Conservation (phyloP, 1,140 invertebrate genomes). For the Drosophila eugracilis region DNA sequence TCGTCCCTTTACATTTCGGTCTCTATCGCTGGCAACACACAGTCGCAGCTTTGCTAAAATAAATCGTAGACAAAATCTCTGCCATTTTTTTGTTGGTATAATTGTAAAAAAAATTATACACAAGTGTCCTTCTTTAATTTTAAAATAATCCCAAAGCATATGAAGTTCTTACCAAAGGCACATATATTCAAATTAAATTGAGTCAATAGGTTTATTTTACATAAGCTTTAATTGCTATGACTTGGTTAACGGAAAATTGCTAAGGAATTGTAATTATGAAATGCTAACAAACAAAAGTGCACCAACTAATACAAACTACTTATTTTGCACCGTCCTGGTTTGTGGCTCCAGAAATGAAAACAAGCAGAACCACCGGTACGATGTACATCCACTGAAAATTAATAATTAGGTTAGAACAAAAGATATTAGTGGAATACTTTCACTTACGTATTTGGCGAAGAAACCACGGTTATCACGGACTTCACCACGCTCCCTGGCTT, state of each 20-base stretch:
- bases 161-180: no score
- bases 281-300: conserved; percentile 13
- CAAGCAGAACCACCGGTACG: conserved; percentile 93
- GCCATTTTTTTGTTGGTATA: no score
- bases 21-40: no score
- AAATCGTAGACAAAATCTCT: no score
- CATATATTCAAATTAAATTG: background rate
- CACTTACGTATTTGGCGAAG: conserved; percentile 98
- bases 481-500: conserved; percentile 95
- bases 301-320: conserved; percentile 3
- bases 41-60: no score
- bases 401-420: conserved; percentile 56
- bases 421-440: background rate
- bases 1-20: no score
- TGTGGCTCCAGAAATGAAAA: conserved; percentile 92
- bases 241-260: conserved; percentile 19
- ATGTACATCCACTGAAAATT: conserved; percentile 97
- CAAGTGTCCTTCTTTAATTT: no score
- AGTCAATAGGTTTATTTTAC: conserved; percentile 4
- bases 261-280: conserved; percentile 31
- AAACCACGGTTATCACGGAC: conserved; percentile 97
- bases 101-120: no score
- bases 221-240: conserved; percentile 20
- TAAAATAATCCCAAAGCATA: no score
- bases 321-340: conserved; percentile 89